Evolutionary conservation across 2,797 vertebrate species (phyloP).

Genomic region (Borostomias antarcticus): DNA sequence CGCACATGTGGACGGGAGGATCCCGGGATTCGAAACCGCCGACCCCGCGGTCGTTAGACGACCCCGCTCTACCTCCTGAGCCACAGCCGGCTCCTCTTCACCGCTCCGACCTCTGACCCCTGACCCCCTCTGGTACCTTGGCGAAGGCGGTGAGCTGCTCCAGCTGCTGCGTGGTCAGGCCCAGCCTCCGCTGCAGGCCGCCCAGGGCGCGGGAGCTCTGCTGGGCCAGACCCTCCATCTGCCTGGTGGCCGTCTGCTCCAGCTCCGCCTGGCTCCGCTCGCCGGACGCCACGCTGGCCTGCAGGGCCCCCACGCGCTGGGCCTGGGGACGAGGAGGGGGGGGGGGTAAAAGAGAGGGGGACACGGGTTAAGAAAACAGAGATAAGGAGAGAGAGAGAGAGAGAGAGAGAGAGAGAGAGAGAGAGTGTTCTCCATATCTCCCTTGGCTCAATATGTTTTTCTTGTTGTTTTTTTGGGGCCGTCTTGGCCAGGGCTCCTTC

Average conservation of each 20-base stretch:
- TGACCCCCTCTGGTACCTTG: conserved; percentile 73
- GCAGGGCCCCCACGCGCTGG: conserved; percentile 74
- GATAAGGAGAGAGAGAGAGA: too few relatives aligned
- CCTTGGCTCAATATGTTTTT: too few relatives aligned
- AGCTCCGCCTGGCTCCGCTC: conserved; percentile 80
- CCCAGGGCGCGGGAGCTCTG: conserved; percentile 83
- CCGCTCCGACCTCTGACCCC: background rate
- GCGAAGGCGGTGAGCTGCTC: conserved; percentile 85
- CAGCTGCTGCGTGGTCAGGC: conserved; percentile 74
- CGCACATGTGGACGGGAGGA: too few relatives aligned
- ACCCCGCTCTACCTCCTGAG: too few relatives aligned
- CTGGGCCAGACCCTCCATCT: conserved; percentile 82
- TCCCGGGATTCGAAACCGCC: too few relatives aligned
- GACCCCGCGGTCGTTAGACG: too few relatives aligned
- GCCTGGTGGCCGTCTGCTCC: conserved; percentile 80
- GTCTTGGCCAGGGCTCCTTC: too few relatives aligned
- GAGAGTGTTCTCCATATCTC: too few relatives aligned
- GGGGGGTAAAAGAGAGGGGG: background rate
- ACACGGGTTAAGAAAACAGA: background rate
- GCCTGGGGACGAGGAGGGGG: conserved; percentile 62
- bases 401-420: too few relatives aligned
- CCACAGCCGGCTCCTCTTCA: too few relatives aligned
- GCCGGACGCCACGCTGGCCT: conserved; percentile 75
- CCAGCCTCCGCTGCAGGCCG: conserved; percentile 78
- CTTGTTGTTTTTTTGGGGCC: too few relatives aligned